phyloP scores from a whole-genome alignment of 2,113 vertebrate species.

The Thryonomys swinderianus region DNA sequence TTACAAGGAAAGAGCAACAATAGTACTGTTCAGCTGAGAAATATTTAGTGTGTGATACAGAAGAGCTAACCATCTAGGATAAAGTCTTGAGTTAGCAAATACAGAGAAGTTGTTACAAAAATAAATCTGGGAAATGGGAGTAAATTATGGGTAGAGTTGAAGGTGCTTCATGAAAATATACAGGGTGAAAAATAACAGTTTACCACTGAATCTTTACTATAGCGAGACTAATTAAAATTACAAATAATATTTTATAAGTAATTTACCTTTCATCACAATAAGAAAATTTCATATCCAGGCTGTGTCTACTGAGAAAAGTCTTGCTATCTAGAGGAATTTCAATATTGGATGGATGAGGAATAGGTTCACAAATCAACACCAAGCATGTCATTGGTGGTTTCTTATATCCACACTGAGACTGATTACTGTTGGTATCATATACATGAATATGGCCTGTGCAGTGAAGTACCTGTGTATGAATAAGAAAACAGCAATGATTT shows the following conservation, averaged over 20 bases:
- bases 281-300: constrained; percentile 99
- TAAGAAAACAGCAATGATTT: constrained; percentile 15
- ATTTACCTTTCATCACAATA: constrained; percentile 98
- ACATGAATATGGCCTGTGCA: constrained; percentile 95
- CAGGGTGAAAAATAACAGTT: background rate
- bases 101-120: background rate
- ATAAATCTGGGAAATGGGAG: constrained; percentile 24
- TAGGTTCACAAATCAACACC: constrained; percentile 97
- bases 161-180: background rate
- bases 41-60: background rate
- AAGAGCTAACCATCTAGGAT: background rate
- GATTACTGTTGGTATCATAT: constrained; percentile 87
- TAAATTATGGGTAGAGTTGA: background rate
- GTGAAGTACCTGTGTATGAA: constrained; percentile 91
- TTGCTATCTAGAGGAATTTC: constrained; percentile 98
- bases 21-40: constrained; percentile 1
- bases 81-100: constrained; percentile 15
- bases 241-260: constrained; percentile 29
- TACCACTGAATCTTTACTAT: constrained; percentile 1
- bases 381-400: constrained; percentile 93
- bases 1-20: background rate
- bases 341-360: constrained; percentile 98
- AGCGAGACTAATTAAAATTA: constrained; percentile 26
- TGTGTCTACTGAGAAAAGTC: constrained; percentile 99
- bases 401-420: constrained; percentile 89